phyloP scores from a whole-genome alignment of 1,140 invertebrate genomes.

The Theocolax elegans region DNA sequence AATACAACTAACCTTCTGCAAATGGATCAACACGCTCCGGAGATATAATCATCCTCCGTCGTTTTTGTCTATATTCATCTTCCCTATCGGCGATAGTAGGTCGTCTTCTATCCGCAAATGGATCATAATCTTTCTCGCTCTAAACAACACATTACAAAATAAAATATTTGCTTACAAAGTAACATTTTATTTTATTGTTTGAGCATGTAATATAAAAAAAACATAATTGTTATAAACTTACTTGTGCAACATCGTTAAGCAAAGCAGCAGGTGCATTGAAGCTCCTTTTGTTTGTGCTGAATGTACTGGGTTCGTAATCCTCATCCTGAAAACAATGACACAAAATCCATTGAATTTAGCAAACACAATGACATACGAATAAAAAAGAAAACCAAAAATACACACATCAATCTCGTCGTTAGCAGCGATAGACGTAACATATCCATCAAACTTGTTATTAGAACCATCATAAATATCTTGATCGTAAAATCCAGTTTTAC shows the following conservation, averaged over 20 bases:
- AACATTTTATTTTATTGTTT: too few relatives aligned
- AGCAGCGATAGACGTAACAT: constrained; percentile 94
- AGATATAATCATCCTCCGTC: constrained; percentile 91
- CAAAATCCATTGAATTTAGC: constrained; percentile 1
- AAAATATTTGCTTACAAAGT: too few relatives aligned
- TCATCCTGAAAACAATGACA: constrained; percentile 78
- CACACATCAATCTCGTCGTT: constrained; percentile 89
- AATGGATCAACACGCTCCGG: constrained; percentile 97
- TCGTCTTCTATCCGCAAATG: constrained; percentile 91
- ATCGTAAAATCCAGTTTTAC: constrained; percentile 91
- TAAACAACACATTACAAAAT: too few relatives aligned
- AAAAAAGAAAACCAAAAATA: constrained; percentile 39
- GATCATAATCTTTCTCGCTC: constrained; percentile 94
- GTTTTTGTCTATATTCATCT: constrained; percentile 93
- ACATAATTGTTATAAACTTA: constrained; percentile 52
- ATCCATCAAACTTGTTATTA: constrained; percentile 90
- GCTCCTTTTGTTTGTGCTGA: constrained; percentile 76
- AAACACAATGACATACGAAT: neutral
- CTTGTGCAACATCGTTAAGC: constrained; percentile 90
- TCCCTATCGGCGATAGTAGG: constrained; percentile 94
- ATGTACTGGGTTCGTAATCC: constrained; percentile 79
- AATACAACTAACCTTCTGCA: constrained; percentile 86
- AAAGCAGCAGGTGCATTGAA: constrained; percentile 89
- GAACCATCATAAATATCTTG: constrained; percentile 90
- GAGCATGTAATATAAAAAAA: too few relatives aligned